Evolutionary conservation across 2,888 invertebrate species (phyloP).

Genomic region (Tetragonula carbonaria): DNA sequence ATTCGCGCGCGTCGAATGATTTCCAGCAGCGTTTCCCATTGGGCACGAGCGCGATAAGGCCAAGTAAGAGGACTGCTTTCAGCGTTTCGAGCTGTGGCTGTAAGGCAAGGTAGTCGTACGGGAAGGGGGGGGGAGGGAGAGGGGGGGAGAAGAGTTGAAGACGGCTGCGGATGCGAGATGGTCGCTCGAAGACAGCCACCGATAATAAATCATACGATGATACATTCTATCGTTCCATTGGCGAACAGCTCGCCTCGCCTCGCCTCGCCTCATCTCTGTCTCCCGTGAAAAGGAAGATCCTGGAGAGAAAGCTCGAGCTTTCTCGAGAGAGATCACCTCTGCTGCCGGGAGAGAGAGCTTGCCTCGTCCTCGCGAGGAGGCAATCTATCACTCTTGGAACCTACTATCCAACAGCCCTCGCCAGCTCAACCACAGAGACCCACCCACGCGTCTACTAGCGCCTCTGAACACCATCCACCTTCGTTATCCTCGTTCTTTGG

Average conservation of each 20-base stretch:
- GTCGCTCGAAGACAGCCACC: constrained; percentile 74
- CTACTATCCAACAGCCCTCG: constrained; percentile 59
- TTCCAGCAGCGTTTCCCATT: constrained; percentile 43
- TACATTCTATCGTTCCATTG: constrained; percentile 80
- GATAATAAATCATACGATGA: constrained; percentile 82
- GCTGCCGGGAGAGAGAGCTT: constrained; percentile 70
- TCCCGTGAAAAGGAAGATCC: constrained; percentile 72
- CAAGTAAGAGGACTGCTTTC: constrained; percentile 41
- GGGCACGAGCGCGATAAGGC: constrained; percentile 52
- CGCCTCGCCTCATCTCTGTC: constrained; percentile 47
- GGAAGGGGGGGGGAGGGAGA: too few relatives aligned
- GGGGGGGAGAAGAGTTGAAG: constrained; percentile 8
- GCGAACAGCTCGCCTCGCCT: constrained; percentile 50
- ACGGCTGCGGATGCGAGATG: constrained; percentile 69
- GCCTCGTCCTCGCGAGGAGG: constrained; percentile 76
- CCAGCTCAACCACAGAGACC: constrained; percentile 62
- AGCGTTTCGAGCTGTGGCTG: constrained; percentile 47
- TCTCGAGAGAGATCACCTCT: constrained; percentile 75
- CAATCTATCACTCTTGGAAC: constrained; percentile 80
- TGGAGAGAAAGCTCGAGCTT: constrained; percentile 75
- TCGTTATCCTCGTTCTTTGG: constrained; percentile 59
- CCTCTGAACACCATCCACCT: constrained; percentile 59
- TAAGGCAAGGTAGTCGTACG: constrained; percentile 29
- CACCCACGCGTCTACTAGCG: constrained; percentile 62
- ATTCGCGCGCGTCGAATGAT: constrained; percentile 46